A percentile compares a stretch with the other conserved stretches of the same genome.
Evolutionary conservation across 2,888 invertebrate genomes (phyloP).

Genomic region (Drosophila lutescens): DNA sequence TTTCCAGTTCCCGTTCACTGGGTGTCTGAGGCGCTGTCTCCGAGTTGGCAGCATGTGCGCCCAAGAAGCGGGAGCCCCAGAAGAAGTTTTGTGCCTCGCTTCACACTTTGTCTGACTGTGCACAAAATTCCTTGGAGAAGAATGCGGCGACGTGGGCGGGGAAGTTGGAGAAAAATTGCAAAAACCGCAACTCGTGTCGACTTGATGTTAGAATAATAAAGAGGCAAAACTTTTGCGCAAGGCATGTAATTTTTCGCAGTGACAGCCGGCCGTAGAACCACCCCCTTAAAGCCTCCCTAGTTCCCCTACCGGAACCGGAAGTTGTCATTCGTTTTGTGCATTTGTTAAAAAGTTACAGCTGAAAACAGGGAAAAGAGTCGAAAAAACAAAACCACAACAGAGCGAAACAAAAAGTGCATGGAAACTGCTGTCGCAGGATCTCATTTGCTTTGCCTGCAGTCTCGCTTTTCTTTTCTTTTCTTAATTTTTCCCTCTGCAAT

Average conservation of each 20-base stretch:
- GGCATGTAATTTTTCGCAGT: slow-evolving; percentile 83
- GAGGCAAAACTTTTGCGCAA: slow-evolving; percentile 82
- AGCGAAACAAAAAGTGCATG: slow-evolving; percentile 58
- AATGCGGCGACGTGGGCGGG: slow-evolving; percentile 26
- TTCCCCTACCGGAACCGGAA: slow-evolving; percentile 63
- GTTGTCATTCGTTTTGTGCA: slow-evolving; percentile 81
- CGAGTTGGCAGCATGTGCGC: slow-evolving; percentile 65
- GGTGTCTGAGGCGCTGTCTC: slow-evolving; percentile 41
- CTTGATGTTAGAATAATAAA: slow-evolving; percentile 83
- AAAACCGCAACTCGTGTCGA: slow-evolving; percentile 80
- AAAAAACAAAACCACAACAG: slow-evolving; percentile 48
- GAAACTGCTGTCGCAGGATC: slow-evolving; percentile 66
- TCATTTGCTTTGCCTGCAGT: slow-evolving; percentile 34
- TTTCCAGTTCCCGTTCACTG: not conserved
- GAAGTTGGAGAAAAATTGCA: slow-evolving; percentile 74
- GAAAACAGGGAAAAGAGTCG: slow-evolving; percentile 37
- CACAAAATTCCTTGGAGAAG: slow-evolving; percentile 38
- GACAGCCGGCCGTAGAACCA: slow-evolving; percentile 76
- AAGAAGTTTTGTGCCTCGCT: slow-evolving; percentile 69
- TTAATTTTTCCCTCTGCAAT: slow-evolving; percentile 18
- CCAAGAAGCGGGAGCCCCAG: slow-evolving; percentile 26
- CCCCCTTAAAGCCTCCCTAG: not conserved
- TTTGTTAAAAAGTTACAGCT: slow-evolving; percentile 73
- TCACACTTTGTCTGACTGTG: slow-evolving; percentile 72
- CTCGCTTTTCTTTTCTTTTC: slow-evolving; percentile 21